Percentiles rank a stretch among this genome's conserved stretches.
Evolutionary conservation across 1,140 invertebrate species (phyloP).

Genomic region (Brachionus rubens): DNA sequence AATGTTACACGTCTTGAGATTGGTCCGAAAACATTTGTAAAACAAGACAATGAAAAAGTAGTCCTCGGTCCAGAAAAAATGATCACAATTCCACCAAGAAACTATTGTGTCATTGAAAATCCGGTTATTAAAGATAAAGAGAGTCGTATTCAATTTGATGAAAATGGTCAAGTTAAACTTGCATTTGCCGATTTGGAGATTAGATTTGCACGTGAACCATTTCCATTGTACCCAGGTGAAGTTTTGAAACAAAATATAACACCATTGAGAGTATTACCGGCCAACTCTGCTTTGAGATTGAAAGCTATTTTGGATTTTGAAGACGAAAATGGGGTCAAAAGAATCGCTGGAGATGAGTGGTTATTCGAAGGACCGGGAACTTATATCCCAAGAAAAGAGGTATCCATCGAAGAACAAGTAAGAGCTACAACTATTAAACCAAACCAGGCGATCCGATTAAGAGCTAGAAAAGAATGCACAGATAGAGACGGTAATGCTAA

Average conservation of each 20-base stretch:
- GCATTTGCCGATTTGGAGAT: conserved; percentile 63
- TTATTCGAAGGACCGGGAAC: conserved; percentile 46
- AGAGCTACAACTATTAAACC: conserved; percentile 60
- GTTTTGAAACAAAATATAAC: conserved; percentile 45
- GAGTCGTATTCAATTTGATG: conserved; percentile 55
- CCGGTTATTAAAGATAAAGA: conserved; percentile 59
- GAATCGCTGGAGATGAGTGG: conserved; percentile 45
- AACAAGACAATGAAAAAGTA: conserved; percentile 63
- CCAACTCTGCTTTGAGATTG: conserved; percentile 38
- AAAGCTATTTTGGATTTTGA: conserved; percentile 45
- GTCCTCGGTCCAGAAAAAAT: conserved; percentile 57
- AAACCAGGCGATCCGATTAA: conserved; percentile 62
- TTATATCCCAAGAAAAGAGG: conserved; percentile 59
- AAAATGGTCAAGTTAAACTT: conserved; percentile 59
- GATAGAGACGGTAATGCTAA: conserved; percentile 59
- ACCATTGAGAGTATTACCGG: conserved; percentile 22
- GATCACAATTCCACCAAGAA: conserved; percentile 50
- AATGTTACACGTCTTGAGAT: conserved; percentile 63
- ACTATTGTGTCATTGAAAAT: conserved; percentile 61
- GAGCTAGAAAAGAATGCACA: conserved; percentile 60
- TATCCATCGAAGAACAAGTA: conserved; percentile 59
- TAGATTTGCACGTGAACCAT: conserved; percentile 61
- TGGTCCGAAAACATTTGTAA: conserved; percentile 63
- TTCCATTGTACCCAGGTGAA: conserved; percentile 65
- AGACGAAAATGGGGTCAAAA: conserved; percentile 14